Evolutionary conservation across 2,797 vertebrate genomes (phyloP).

Genomic region (Tamandua tetradactyla): DNA sequence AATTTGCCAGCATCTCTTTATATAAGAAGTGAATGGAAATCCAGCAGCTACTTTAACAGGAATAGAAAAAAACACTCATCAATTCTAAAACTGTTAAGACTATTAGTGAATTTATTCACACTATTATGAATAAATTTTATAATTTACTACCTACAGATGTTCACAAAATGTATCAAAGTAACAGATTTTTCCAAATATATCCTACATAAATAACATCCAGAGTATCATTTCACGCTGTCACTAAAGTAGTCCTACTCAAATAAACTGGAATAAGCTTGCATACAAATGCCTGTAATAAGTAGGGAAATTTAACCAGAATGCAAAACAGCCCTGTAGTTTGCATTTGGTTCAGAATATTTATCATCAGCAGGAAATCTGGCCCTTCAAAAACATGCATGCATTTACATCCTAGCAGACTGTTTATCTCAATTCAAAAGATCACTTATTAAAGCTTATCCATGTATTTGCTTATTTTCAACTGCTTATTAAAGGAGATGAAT

Average conservation of each 20-base stretch:
- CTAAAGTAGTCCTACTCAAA: slow-evolving; percentile 45
- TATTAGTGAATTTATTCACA: neutral
- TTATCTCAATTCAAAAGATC: slow-evolving; percentile 61
- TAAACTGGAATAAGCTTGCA: slow-evolving; percentile 21
- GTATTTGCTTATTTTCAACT: slow-evolving; percentile 39
- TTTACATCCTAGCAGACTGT: slow-evolving; percentile 33
- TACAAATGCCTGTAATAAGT: slow-evolving; percentile 53
- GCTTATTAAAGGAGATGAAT: slow-evolving; percentile 67
- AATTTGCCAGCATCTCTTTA: neutral
- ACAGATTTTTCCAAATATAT: neutral
- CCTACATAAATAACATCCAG: neutral
- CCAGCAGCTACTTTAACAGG: neutral
- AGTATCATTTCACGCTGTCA: neutral
- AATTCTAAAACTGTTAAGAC: neutral
- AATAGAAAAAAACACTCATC: neutral
- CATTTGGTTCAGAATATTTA: slow-evolving; percentile 63
- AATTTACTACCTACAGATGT: neutral
- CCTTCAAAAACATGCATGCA: slow-evolving; percentile 49
- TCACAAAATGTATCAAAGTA: slow-evolving; percentile 17
- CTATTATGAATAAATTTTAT: neutral
- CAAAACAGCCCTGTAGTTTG: neutral
- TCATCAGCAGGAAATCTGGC: slow-evolving; percentile 71
- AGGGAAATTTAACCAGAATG: slow-evolving; percentile 6
- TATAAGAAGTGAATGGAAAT: neutral
- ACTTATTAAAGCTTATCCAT: slow-evolving; percentile 53